Evolutionary conservation across 2,888 invertebrate species (phyloP), one percentile per base, ranked within the genome.

Genomic region (Zeuzera pyrina): DNA sequence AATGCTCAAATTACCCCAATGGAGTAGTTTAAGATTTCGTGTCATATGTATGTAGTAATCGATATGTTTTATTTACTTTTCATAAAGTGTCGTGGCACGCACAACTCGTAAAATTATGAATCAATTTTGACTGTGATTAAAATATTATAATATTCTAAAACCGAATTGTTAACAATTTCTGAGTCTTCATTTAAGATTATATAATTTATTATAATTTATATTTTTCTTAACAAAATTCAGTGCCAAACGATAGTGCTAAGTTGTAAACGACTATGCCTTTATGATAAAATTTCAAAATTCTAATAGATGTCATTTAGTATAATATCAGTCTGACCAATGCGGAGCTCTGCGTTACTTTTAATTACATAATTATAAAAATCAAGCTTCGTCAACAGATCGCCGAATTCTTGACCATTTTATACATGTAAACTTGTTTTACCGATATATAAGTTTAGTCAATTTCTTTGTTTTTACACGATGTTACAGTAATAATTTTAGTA

Each of bases 221-320:
- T 52, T 58, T 59, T 63, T 66, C 57, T 67, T 64, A 64, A 64
- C 58, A 28, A 55, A 73, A 67, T 54, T 66, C 67, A 73, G 81
- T 83, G 81, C 81, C 81, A 83, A 83, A 79, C 77, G 66, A 70
- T 81, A 81, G 74, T 66, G 67, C 73, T 79, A 78, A 72, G 76
- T 78, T 72, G 63, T 76, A 69, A 72, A 68, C 67, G 62, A 73
- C 76, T 69, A 70, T 60, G 64, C 68, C 68, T 66, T 68, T 70
- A 69, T 62, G 61, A 67, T 68, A 62, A 64, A 63, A 63, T 61
- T 70, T 70, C 64, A 62, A 74, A 71, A 72, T 62, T 67, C 58
- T 60, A 49, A 50, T 51, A 54, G 54, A 52, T 57, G 52, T 65
- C 57, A 60, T 57, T 60, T 49, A 54, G 59, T 52, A 55, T 44